Percentiles rank a stretch among this genome's conserved stretches.
These are phyloP conservation scores for Eupithecia vulgata DNA, from an alignment of 2,888 invertebrate genomes.

Conservation along the genomic window DNA sequence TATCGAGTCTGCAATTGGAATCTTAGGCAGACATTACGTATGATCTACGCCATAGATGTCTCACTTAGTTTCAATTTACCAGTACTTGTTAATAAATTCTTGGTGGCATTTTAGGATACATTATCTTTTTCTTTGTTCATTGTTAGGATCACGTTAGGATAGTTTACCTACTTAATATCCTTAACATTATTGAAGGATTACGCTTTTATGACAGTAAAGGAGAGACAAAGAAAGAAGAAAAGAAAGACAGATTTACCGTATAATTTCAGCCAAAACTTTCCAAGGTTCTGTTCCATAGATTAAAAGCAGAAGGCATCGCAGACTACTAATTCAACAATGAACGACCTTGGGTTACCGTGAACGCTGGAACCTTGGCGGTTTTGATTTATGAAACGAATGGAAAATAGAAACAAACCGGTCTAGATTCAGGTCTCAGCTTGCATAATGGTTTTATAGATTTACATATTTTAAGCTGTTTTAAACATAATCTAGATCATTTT, in stretches of 20 bases:
- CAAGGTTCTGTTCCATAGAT: constrained; percentile 2
- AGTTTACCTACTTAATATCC: too few species aligned
- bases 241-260: not conserved
- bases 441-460: constrained; percentile 18
- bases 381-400: constrained; percentile 43
- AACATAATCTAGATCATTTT: constrained; percentile 5
- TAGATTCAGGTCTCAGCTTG: constrained; percentile 35
- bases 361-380: constrained; percentile 42
- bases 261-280: not conserved
- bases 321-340: constrained; percentile 6
- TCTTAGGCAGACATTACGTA: not conserved
- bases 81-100: not conserved
- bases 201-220: not conserved
- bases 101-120: not conserved
- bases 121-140: too few species aligned
- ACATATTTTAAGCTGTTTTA: constrained; percentile 4
- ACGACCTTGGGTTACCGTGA: constrained; percentile 44
- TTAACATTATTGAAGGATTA: not conserved
- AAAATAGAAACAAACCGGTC: constrained; percentile 37
- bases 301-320: not conserved
- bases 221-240: too few species aligned
- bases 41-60: not conserved
- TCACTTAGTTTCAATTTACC: not conserved
- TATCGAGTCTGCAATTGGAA: not conserved
- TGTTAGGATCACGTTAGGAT: too few species aligned